Evolutionary conservation across 1,140 invertebrate genomes (phyloP).

Genomic region (Varroa destructor): DNA sequence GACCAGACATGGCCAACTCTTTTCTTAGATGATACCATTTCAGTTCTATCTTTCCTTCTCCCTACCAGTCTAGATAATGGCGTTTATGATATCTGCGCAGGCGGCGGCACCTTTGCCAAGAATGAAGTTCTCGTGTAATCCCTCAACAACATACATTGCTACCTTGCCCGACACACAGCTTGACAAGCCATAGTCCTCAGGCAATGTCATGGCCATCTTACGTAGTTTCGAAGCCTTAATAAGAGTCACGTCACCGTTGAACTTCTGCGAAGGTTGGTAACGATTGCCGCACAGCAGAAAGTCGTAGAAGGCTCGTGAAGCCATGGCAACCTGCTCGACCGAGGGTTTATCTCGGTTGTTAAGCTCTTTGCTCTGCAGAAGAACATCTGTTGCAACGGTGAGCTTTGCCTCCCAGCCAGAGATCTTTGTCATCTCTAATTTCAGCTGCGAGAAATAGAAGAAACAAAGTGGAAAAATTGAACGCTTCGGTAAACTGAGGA

Average conservation of each 20-base stretch:
- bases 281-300: constrained; percentile 57
- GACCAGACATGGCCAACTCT: too few species aligned
- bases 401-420: constrained; percentile 39
- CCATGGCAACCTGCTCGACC: constrained; percentile 47
- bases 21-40: too few species aligned
- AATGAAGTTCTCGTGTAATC: constrained; percentile 23
- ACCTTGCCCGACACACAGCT: neutral
- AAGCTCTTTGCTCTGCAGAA: constrained; percentile 39
- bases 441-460: constrained; percentile 39
- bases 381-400: constrained; percentile 39
- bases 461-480: too few species aligned
- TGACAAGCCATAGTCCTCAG: constrained; percentile 60
- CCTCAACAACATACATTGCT: constrained; percentile 12
- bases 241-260: constrained; percentile 56
- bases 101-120: constrained; percentile 5
- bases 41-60: too few species aligned
- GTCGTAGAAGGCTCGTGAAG: constrained; percentile 60
- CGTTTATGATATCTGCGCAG: constrained; percentile 17
- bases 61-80: too few species aligned
- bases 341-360: constrained; percentile 36
- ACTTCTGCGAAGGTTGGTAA: constrained; percentile 54
- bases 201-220: constrained; percentile 49
- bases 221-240: constrained; percentile 62
- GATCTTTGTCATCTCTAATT: constrained; percentile 46
- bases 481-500: too few species aligned